phyloP scores from a whole-genome alignment of 2,113 vertebrate species.

The Orientallactaga bullata region DNA sequence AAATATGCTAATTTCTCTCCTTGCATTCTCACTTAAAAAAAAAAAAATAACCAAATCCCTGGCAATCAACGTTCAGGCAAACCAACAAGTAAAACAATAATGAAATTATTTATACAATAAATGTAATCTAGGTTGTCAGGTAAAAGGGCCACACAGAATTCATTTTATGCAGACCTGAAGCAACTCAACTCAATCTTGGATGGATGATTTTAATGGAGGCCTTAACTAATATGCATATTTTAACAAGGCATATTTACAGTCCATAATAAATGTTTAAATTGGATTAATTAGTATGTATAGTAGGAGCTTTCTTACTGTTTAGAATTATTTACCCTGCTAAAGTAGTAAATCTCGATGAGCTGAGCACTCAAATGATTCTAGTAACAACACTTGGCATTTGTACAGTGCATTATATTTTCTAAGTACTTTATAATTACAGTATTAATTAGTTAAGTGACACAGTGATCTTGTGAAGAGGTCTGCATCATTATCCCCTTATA shows the following conservation, averaged over 20 bases:
- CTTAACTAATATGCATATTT: slow-evolving; percentile 72
- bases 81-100: slow-evolving; percentile 56
- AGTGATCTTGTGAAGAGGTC: slow-evolving; percentile 77
- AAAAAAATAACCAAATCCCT: slow-evolving; percentile 20
- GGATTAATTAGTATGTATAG: slow-evolving; percentile 75
- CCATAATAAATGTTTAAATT: slow-evolving; percentile 76
- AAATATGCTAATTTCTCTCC: background rate
- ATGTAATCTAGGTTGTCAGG: slow-evolving; percentile 7
- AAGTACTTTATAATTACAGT: slow-evolving; percentile 83
- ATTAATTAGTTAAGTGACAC: slow-evolving; percentile 82
- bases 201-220: slow-evolving; percentile 64
- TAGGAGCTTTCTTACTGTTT: slow-evolving; percentile 68
- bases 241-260: slow-evolving; percentile 75
- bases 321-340: slow-evolving; percentile 76
- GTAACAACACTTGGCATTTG: slow-evolving; percentile 79
- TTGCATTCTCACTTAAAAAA: slow-evolving; percentile 35
- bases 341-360: slow-evolving; percentile 70
- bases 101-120: slow-evolving; percentile 30
- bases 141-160: slow-evolving; percentile 41
- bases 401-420: slow-evolving; percentile 77
- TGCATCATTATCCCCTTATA: slow-evolving; percentile 71
- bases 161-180: slow-evolving; percentile 55
- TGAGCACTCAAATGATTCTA: slow-evolving; percentile 71
- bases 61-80: slow-evolving; percentile 51
- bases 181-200: slow-evolving; percentile 47